phyloP scores from a whole-genome alignment of 2,888 invertebrate genomes.

The Clistopyga incitator region DNA sequence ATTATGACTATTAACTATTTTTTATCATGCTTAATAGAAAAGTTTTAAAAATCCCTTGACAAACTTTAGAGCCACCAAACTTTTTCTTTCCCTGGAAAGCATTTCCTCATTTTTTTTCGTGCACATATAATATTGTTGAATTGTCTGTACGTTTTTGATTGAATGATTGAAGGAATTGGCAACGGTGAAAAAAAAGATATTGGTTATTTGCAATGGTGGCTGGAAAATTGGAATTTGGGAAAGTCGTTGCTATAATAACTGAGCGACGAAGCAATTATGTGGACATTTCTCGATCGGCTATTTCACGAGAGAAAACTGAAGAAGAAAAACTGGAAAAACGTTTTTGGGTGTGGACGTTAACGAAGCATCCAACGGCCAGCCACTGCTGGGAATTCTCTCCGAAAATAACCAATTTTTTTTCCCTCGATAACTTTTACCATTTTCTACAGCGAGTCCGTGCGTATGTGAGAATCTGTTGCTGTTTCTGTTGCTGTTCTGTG shows the following conservation, averaged over 20 bases:
- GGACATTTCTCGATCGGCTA: conserved; percentile 49
- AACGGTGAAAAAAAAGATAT: too few species aligned
- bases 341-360: conserved; percentile 32
- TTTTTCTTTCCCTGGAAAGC: too few species aligned
- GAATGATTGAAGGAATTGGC: too few species aligned
- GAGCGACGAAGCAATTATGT: conserved; percentile 49
- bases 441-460: conserved; percentile 37
- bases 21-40: too few species aligned
- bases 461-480: conserved; percentile 36
- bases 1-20: too few species aligned
- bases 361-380: conserved; percentile 33
- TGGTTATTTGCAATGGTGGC: too few species aligned
- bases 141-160: too few species aligned
- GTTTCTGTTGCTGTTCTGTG: conserved; percentile 31
- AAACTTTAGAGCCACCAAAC: too few species aligned
- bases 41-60: too few species aligned
- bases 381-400: conserved; percentile 29
- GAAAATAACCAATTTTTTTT: conserved; percentile 44
- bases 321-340: background rate
- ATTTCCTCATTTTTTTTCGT: too few species aligned
- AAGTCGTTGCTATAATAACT: conserved; percentile 26
- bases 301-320: conserved; percentile 46
- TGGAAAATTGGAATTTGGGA: background rate
- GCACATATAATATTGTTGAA: too few species aligned
- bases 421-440: conserved; percentile 21